Evolutionary conservation across 1,140 invertebrate species (phyloP).

Genomic region (Penaeus chinensis): DNA sequence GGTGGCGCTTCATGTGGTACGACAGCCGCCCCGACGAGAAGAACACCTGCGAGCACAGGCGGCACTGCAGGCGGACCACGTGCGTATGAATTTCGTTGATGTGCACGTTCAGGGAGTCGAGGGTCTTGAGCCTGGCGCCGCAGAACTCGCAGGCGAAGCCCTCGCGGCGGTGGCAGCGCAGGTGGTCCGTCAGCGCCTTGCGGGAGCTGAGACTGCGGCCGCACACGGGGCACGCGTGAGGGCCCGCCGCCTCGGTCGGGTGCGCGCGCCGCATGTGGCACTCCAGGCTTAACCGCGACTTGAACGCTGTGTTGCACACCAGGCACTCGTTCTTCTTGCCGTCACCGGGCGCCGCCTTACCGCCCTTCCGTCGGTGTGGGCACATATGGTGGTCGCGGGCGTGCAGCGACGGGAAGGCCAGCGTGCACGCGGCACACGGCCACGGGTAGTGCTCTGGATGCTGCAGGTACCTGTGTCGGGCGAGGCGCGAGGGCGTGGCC

Average conservation of each 20-base stretch:
- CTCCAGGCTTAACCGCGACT: constrained; percentile 17
- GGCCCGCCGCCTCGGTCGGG: not conserved
- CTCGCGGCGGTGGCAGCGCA: constrained; percentile 43
- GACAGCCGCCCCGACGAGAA: constrained; percentile 44
- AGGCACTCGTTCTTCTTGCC: constrained; percentile 25
- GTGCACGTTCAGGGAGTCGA: constrained; percentile 42
- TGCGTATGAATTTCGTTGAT: constrained; percentile 49
- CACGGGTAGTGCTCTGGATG: constrained; percentile 54
- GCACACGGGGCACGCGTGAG: constrained; percentile 42
- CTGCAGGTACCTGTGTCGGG: constrained; percentile 41
- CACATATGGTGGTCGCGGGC: constrained; percentile 31
- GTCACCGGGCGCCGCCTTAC: not conserved
- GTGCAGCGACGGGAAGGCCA: constrained; percentile 15
- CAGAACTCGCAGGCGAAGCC: constrained; percentile 40
- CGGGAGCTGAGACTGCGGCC: not conserved
- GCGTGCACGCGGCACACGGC: constrained; percentile 32
- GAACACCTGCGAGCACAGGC: constrained; percentile 43
- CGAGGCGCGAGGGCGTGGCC: constrained; percentile 24
- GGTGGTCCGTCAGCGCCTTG: constrained; percentile 50
- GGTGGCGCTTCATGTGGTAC: constrained; percentile 48
- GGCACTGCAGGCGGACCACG: constrained; percentile 38
- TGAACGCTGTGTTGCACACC: constrained; percentile 2
- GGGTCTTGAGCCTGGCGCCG: constrained; percentile 33
- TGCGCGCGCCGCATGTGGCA: constrained; percentile 30
- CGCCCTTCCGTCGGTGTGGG: not conserved